phyloP scores from a whole-genome alignment of 2,113 vertebrate species.

The Columba livia region DNA sequence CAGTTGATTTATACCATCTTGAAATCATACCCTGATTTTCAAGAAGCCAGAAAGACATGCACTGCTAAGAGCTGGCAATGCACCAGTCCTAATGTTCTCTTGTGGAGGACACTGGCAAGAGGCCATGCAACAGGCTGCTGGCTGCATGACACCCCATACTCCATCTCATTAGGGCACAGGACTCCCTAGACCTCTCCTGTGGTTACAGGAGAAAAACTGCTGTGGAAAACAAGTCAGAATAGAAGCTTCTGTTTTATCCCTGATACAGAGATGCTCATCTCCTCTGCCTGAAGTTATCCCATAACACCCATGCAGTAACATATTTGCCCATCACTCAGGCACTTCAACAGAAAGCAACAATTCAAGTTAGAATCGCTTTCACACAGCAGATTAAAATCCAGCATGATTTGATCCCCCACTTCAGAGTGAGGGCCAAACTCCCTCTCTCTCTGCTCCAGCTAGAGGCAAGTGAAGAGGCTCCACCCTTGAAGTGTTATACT shows the following conservation, averaged over 20 bases:
- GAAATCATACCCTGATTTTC: constrained; percentile 33
- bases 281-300: neutral
- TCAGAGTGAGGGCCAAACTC: neutral
- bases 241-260: neutral
- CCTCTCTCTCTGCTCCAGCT: neutral
- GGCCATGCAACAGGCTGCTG: neutral
- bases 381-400: neutral
- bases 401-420: neutral
- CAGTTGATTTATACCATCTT: constrained; percentile 47
- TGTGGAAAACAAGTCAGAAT: neutral
- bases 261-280: neutral
- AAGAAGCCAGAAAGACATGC: constrained; percentile 5
- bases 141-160: neutral
- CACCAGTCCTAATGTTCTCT: neutral
- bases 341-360: neutral
- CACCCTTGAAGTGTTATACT: neutral
- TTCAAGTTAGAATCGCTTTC: neutral
- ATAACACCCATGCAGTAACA: neutral
- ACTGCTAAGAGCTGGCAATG: neutral
- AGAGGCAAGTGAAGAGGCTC: neutral
- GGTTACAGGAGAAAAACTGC: neutral
- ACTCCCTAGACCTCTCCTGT: neutral
- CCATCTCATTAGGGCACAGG: neutral
- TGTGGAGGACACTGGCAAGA: neutral
- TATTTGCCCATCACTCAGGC: neutral